These are phyloP conservation scores for Brachyistius frenatus DNA, from an alignment of 2,113 vertebrate species.

Conservation along the genomic window DNA sequence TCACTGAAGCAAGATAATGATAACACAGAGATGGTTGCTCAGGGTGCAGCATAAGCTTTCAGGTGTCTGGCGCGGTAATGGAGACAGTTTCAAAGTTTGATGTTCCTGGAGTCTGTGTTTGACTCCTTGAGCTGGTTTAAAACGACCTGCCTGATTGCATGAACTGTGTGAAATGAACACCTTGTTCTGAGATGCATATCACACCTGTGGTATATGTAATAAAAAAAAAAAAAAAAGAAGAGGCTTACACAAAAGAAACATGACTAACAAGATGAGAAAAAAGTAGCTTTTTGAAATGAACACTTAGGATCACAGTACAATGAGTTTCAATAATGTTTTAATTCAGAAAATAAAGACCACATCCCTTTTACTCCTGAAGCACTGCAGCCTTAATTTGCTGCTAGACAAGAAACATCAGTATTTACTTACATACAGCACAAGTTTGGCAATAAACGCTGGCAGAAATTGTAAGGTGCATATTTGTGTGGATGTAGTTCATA, in stretches of 20 bases:
- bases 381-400: no score
- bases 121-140: neutral
- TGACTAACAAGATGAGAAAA: neutral
- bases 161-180: constrained; percentile 13
- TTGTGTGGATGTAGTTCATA: no score
- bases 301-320: neutral
- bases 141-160: neutral
- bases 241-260: neutral
- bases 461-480: no score
- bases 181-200: neutral
- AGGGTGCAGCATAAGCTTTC: neutral
- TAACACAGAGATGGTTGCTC: constrained; percentile 24
- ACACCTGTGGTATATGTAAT: no score
- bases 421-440: no score
- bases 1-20: constrained; percentile 21
- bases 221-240: no score
- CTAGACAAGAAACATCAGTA: no score
- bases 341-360: no score
- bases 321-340: no score
- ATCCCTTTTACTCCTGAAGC: no score
- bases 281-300: neutral
- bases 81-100: neutral
- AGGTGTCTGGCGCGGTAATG: constrained; percentile 20
- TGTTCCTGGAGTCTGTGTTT: neutral
- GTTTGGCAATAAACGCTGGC: no score